These are phyloP conservation scores for Drosophila serrata DNA, from an alignment of 1,140 invertebrate genomes.

Conservation along the genomic window DNA sequence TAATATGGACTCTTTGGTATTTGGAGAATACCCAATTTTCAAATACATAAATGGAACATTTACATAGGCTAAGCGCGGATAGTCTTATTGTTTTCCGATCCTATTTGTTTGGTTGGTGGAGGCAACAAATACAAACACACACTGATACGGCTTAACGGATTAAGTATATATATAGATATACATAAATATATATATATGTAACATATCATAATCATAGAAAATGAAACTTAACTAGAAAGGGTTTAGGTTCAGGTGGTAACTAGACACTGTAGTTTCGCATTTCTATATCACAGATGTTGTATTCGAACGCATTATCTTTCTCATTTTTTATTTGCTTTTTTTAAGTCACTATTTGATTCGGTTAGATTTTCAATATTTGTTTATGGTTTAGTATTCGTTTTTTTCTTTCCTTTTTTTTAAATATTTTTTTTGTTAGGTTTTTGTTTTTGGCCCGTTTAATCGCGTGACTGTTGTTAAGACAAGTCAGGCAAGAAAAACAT, in stretches of 20 bases:
- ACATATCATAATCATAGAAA: conserved; percentile 47
- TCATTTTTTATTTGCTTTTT: conserved; percentile 30
- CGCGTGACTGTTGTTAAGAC: conserved; percentile 73
- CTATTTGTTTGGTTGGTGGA: conserved; percentile 40
- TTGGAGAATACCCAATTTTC: conserved; percentile 73
- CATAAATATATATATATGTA: conserved; percentile 21
- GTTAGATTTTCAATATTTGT: conserved; percentile 55
- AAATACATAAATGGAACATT: conserved; percentile 43
- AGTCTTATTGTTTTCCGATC: conserved; percentile 41
- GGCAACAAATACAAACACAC: conserved; percentile 60
- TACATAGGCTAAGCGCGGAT: conserved; percentile 56
- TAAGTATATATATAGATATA: conserved; percentile 43
- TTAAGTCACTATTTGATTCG: conserved; percentile 54
- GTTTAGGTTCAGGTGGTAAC: conserved; percentile 23
- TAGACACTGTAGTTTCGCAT: conserved; percentile 66
- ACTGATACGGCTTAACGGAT: conserved; percentile 53
- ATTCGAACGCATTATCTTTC: conserved; percentile 50
- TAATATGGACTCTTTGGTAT: conserved; percentile 85
- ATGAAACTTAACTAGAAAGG: conserved; percentile 64
- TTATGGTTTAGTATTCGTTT: conserved; percentile 48
- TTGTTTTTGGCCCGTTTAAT: conserved; percentile 78
- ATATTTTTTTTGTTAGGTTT: conserved; percentile 31
- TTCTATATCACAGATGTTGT: conserved; percentile 54
- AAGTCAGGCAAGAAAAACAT: conserved; percentile 84
- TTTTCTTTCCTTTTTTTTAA: conserved; percentile 16